These are phyloP conservation scores for Quadroppia sp. DNA, from an alignment of 2,888 invertebrate genomes.

Conservation along the genomic window DNA sequence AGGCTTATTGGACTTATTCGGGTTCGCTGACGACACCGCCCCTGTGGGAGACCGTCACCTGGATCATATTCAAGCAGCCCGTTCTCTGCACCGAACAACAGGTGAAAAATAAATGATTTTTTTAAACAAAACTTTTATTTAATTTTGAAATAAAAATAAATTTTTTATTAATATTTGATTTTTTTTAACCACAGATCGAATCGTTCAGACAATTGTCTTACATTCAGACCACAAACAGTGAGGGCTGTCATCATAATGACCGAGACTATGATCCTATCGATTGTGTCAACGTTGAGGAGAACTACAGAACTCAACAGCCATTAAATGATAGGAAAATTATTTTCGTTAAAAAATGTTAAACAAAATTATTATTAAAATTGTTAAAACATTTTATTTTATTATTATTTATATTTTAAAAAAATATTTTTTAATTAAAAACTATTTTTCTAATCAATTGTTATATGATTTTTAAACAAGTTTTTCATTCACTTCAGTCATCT, in stretches of 20 bases:
- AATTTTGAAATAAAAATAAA: not conserved
- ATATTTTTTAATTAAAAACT: no score
- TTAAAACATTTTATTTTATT: no score
- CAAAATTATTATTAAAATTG: no score
- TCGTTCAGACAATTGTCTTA: conserved; percentile 37
- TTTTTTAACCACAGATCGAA: conserved; percentile 29
- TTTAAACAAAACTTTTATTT: not conserved
- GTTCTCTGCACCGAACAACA: conserved; percentile 36
- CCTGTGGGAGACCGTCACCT: conserved; percentile 40
- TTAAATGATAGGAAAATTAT: conserved; percentile 40
- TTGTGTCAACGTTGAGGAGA: conserved; percentile 38
- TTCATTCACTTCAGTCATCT: no score
- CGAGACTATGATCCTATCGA: not conserved
- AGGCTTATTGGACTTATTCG: conserved; percentile 40
- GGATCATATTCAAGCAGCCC: conserved; percentile 41
- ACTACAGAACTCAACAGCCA: conserved; percentile 45
- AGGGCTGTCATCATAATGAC: no score
- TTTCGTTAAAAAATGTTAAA: no score
- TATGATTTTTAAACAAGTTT: no score
- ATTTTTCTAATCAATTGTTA: no score
- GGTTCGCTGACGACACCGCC: conserved; percentile 43
- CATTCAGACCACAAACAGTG: not conserved
- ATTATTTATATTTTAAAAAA: no score
- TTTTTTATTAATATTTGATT: not conserved
- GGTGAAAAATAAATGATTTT: no score